Base-by-base conservation (phyloP, 2,888 invertebrate species). In the Ichneumoninae sp. region DNA sequence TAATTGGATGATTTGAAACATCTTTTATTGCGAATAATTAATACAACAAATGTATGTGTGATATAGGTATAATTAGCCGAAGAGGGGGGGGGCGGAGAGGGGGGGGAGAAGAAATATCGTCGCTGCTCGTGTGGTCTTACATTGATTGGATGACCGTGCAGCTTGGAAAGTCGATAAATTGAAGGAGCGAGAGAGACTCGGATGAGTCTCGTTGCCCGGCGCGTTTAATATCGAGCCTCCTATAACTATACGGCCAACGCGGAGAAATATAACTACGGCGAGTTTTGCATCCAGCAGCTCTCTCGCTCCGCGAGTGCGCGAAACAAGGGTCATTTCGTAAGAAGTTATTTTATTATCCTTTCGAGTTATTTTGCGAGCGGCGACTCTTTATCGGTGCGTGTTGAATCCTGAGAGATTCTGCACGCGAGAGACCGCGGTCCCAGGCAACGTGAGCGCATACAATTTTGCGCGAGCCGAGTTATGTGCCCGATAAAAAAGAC, bases 1-100 rank as follows among this genome's bases (percentile, higher is more conserved):
- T 79, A 79, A 83, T 87, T 81, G 74, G 65, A 80, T 22, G 57
- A 83, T 30, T 75, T 65, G 54, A 54, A 83, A 66, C 22, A 71
- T 76, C 50, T 86, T 83, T 74, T 76, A 81, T 81, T 70, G 81
- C 57, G 73, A 86, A 84, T 87, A 83, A 85, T 83, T 85, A 82
- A 85, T 85, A 73, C 81, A 82, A 87, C 83, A 85, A 84, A 87
- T 83, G 80, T 66, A 65, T 63, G 6, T 63, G 63, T 75, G 81
- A 81, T 83, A 63, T 76, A 71, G 70, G 76, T 76, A 65, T 75
- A 84, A 87, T 87, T 83, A 84, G 68, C 16, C 19, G 47, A 57
- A n/a, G 16, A 52, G 26, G 0, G 30, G 63, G n/a, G 52, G 44
- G 50, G 57, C 0, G 22, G 10, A 3, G 57, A 2, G 19, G 3